Percentiles rank a stretch among this genome's conserved stretches.
These are phyloP conservation scores for Phortica variegata DNA, from an alignment of 1,140 invertebrate genomes.

Conservation along the genomic window DNA sequence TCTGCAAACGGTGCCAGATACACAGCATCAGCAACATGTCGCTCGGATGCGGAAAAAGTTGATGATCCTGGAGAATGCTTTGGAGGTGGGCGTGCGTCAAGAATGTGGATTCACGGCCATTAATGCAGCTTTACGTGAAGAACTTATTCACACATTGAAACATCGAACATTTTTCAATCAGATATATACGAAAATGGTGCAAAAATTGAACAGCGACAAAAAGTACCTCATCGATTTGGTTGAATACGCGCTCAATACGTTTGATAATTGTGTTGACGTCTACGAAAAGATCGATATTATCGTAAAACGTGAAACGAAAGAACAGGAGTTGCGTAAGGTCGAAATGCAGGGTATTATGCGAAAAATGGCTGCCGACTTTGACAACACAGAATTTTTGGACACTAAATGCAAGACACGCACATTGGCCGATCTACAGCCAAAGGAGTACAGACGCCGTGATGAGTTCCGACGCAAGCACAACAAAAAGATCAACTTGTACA, in stretches of 20 bases:
- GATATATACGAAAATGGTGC: slow-evolving; percentile 42
- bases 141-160: slow-evolving; percentile 39
- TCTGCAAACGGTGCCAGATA: slow-evolving; percentile 34
- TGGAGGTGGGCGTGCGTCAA: slow-evolving; percentile 39
- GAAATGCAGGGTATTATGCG: slow-evolving; percentile 48
- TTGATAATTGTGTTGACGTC: slow-evolving; percentile 41
- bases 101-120: slow-evolving; percentile 40
- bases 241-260: slow-evolving; percentile 40
- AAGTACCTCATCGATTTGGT: slow-evolving; percentile 45
- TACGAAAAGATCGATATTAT: slow-evolving; percentile 43
- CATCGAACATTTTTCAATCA: slow-evolving; percentile 42
- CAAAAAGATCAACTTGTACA: slow-evolving; percentile 43
- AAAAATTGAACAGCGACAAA: slow-evolving; percentile 43
- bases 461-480: slow-evolving; percentile 36
- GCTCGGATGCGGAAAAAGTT: slow-evolving; percentile 27
- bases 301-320: slow-evolving; percentile 32
- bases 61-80: slow-evolving; percentile 37
- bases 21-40: slow-evolving; percentile 35
- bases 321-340: slow-evolving; percentile 30
- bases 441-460: slow-evolving; percentile 38
- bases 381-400: slow-evolving; percentile 37
- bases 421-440: slow-evolving; percentile 41
- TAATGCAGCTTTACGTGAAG: slow-evolving; percentile 35
- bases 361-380: slow-evolving; percentile 42
- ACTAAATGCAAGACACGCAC: slow-evolving; percentile 32